Conservation (phyloP, 2,888 invertebrate species). For the Syritta pipiens region DNA sequence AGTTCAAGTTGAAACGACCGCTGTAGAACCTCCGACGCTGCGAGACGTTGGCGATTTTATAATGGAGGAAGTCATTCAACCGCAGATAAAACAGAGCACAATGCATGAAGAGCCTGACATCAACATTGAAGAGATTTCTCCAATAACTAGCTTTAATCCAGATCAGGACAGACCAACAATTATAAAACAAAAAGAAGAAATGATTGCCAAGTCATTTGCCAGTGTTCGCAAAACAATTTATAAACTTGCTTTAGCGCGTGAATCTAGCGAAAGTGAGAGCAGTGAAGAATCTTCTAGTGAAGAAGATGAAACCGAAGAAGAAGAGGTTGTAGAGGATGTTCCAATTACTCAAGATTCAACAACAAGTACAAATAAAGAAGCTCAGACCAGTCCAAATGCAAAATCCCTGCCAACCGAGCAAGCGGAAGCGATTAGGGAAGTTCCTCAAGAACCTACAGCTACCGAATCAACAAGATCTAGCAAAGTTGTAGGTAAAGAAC, state of each 20-base stretch:
- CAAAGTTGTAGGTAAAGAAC: too few relatives aligned
- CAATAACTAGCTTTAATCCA: constrained; percentile 74
- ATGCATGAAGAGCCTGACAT: constrained; percentile 73
- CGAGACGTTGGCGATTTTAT: constrained; percentile 73
- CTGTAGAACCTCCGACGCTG: not conserved
- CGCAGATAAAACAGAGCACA: constrained; percentile 74
- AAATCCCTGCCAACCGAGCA: too few relatives aligned
- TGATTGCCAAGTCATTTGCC: constrained; percentile 67
- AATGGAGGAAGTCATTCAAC: constrained; percentile 77
- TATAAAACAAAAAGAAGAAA: constrained; percentile 71
- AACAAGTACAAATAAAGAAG: too few relatives aligned
- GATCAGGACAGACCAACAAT: constrained; percentile 72
- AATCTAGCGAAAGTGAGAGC: constrained; percentile 7
- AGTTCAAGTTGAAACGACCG: constrained; percentile 50
- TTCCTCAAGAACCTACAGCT: too few relatives aligned
- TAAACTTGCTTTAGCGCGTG: constrained; percentile 72
- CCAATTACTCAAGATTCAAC: not conserved
- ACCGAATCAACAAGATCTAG: too few relatives aligned
- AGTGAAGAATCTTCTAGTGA: constrained; percentile 8
- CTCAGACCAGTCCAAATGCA: too few relatives aligned
- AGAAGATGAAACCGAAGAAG: not conserved
- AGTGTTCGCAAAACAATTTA: constrained; percentile 71
- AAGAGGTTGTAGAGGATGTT: not conserved
- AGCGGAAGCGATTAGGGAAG: too few relatives aligned
- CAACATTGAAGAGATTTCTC: constrained; percentile 72